phyloP scores from a whole-genome alignment of 2,113 vertebrate species.

The Blennius ocellaris region DNA sequence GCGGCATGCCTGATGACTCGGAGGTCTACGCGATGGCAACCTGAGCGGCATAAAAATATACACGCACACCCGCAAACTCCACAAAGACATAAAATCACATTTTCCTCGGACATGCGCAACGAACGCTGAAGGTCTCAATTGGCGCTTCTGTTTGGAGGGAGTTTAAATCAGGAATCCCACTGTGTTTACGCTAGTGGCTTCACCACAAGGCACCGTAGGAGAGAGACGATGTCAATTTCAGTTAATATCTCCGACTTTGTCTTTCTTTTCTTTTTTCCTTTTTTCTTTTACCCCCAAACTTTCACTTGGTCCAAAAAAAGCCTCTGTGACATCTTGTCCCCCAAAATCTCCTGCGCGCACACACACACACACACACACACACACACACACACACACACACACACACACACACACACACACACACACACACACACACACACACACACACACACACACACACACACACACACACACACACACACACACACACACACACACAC shows the following conservation, averaged over 20 bases:
- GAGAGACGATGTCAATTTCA: slow-evolving; percentile 34
- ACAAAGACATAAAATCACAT: neutral
- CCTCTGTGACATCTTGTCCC: neutral
- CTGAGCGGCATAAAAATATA: slow-evolving; percentile 44
- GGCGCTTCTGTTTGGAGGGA: slow-evolving; percentile 31
- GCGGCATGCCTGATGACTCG: slow-evolving; percentile 53
- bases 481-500: slow-evolving; percentile 3
- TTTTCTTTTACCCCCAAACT: neutral
- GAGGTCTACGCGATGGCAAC: slow-evolving; percentile 19
- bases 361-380: slow-evolving; percentile 2
- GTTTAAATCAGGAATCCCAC: slow-evolving; percentile 39
- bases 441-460: slow-evolving; percentile 1
- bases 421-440: neutral
- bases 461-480: slow-evolving; percentile 1
- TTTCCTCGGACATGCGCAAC: slow-evolving; percentile 4
- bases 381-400: slow-evolving; percentile 1
- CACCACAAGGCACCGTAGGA: neutral
- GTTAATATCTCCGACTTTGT: slow-evolving; percentile 25
- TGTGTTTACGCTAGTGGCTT: slow-evolving; percentile 37
- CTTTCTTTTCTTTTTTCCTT: slow-evolving; percentile 9
- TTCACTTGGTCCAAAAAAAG: neutral
- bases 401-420: slow-evolving; percentile 2
- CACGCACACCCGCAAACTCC: slow-evolving; percentile 17
- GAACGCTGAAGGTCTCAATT: slow-evolving; percentile 36
- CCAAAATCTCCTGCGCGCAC: neutral